Percentiles rank a stretch among this genome's conserved stretches.
Evolutionary conservation across 2,113 vertebrate species (phyloP).

Genomic region (Phoxinus phoxinus): DNA sequence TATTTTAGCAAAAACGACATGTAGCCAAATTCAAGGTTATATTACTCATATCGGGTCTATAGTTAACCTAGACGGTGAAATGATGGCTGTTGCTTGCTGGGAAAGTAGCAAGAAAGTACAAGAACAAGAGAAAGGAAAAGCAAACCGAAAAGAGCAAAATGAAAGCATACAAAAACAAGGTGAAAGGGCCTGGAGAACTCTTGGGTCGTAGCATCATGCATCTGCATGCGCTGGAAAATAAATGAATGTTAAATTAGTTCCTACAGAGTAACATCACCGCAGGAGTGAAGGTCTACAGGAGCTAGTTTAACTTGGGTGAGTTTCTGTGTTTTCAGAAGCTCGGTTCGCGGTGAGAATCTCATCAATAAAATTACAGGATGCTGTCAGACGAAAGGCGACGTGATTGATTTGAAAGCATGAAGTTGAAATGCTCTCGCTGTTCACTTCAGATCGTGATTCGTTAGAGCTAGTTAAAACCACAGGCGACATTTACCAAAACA

Average conservation of each 20-base stretch:
- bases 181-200: neutral
- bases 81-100: too few relatives aligned
- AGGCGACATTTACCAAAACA: neutral
- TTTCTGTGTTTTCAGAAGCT: neutral
- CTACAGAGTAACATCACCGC: neutral
- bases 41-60: too few relatives aligned
- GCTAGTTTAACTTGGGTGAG: neutral
- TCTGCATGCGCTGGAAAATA: slow-evolving; percentile 2
- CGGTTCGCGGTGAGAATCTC: neutral
- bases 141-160: neutral
- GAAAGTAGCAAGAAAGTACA: too few relatives aligned
- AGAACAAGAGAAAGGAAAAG: too few relatives aligned
- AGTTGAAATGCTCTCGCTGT: neutral
- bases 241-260: slow-evolving; percentile 25
- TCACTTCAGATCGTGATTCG: neutral
- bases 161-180: neutral
- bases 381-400: slow-evolving; percentile 6
- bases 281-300: neutral
- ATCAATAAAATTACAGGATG: slow-evolving; percentile 30
- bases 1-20: too few relatives aligned
- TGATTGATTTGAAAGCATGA: slow-evolving; percentile 11
- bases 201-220: neutral
- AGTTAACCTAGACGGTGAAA: too few relatives aligned
- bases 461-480: neutral
- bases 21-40: too few relatives aligned